phyloP scores from a whole-genome alignment of 2,797 vertebrate species.

The Discoglossus pictus region DNA sequence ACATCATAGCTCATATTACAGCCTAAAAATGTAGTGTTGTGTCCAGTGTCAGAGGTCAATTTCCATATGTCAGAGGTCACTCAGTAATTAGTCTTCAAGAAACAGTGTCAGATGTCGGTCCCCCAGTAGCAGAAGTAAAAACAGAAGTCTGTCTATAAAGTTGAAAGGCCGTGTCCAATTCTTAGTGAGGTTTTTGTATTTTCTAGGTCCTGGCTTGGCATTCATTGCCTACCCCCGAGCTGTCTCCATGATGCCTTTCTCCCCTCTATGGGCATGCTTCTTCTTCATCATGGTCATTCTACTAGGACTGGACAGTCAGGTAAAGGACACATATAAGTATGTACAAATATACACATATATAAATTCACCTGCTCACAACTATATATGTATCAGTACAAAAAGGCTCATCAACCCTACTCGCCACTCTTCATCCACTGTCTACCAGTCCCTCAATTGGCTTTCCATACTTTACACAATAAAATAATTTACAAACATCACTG shows the following conservation, averaged over 20 bases:
- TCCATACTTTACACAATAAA: no score
- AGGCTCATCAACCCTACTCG: no score
- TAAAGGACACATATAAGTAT: slow-evolving; percentile 52
- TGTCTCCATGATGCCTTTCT: slow-evolving; percentile 95
- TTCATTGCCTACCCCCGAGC: slow-evolving; percentile 95
- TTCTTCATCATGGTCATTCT: slow-evolving; percentile 97
- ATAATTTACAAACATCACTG: no score
- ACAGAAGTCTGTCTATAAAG: no score
- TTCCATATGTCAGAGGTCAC: neutral
- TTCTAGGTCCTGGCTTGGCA: slow-evolving; percentile 90
- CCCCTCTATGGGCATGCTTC: slow-evolving; percentile 92
- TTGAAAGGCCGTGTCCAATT: no score
- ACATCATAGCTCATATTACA: no score
- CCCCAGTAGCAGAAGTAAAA: no score
- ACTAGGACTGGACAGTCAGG: slow-evolving; percentile 94
- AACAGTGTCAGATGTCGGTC: slow-evolving; percentile 5
- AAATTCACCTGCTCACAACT: neutral
- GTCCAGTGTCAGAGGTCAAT: neutral
- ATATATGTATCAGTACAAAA: no score
- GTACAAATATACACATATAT: neutral
- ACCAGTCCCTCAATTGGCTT: no score
- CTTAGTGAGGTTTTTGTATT: no score
- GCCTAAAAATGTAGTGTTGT: neutral
- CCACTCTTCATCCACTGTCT: no score
- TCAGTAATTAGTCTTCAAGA: no score